These are phyloP conservation scores for Stomatorhinus walkeri DNA, from an alignment of 2,797 vertebrate genomes.

Conservation along the genomic window DNA sequence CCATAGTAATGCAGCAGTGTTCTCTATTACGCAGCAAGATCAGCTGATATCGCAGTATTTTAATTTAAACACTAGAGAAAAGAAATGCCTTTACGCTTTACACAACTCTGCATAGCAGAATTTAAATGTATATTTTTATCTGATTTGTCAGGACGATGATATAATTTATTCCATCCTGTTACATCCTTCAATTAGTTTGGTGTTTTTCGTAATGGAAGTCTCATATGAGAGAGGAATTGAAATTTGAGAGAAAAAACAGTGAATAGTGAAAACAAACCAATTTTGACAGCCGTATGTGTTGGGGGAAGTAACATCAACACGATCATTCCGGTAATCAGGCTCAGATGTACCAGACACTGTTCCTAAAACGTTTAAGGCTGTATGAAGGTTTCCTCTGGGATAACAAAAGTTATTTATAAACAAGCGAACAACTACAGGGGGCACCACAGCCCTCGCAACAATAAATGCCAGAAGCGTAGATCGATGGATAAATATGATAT, in stretches of 20 bases:
- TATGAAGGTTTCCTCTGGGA: neutral
- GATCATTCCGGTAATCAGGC: neutral
- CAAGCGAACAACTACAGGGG: neutral
- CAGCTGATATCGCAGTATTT: conserved; percentile 24
- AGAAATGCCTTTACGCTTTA: conserved; percentile 30
- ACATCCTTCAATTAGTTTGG: neutral
- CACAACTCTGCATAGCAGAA: neutral
- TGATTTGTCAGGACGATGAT: neutral
- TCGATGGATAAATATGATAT: neutral
- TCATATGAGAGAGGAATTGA: neutral
- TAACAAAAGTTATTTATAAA: neutral
- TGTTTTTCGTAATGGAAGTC: neutral
- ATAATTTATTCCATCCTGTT: neutral
- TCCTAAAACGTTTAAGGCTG: neutral
- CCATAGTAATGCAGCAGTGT: neutral
- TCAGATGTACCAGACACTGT: neutral
- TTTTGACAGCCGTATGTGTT: neutral
- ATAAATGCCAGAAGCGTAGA: neutral
- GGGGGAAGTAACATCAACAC: neutral
- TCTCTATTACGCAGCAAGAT: neutral
- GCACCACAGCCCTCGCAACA: neutral
- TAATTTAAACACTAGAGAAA: conserved; percentile 28
- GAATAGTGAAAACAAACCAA: neutral
- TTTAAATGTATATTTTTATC: neutral
- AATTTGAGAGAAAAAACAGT: neutral